Percentiles rank a stretch among this genome's conserved stretches.
Evolutionary conservation across 1,140 invertebrate species (phyloP).

Genomic region (Cotesia typhae): DNA sequence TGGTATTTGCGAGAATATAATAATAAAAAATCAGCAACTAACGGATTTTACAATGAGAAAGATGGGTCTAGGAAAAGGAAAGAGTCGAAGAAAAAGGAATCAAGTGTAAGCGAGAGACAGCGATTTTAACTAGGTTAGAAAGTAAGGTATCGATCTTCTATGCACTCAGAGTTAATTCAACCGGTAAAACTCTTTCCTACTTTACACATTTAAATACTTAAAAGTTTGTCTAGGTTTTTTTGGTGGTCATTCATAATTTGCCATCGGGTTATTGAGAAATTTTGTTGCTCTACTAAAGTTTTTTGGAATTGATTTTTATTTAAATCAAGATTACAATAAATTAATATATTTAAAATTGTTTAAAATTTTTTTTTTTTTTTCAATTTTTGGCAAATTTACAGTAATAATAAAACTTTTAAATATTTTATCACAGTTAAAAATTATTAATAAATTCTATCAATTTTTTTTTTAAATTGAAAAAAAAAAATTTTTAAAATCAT

Average conservation of each 20-base stretch:
- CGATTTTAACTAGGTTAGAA: conserved; percentile 41
- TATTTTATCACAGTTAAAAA: too few species aligned
- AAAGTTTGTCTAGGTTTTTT: not conserved
- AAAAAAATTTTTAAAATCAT: too few species aligned
- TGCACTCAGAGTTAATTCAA: conserved; percentile 31
- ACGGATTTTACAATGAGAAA: conserved; percentile 19
- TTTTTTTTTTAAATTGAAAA: too few species aligned
- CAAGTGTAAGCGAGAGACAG: conserved; percentile 15
- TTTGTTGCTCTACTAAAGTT: too few species aligned
- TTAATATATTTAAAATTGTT: too few species aligned
- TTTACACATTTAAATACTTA: not conserved
- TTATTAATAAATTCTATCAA: too few species aligned
- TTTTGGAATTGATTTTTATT: too few species aligned
- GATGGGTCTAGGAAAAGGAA: conserved; percentile 12
- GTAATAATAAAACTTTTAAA: too few species aligned
- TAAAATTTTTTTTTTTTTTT: too few species aligned
- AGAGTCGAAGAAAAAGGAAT: not conserved
- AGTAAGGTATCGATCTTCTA: conserved; percentile 38
- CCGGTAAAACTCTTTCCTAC: conserved; percentile 25
- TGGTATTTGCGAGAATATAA: conserved; percentile 9
- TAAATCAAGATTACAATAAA: too few species aligned
- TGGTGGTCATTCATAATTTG: not conserved
- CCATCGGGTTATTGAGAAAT: not conserved
- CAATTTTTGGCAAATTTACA: too few species aligned
- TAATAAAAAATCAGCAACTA: conserved; percentile 2